Percentiles rank a stretch among this genome's conserved stretches.
phyloP scores from a whole-genome alignment of 2,113 vertebrate species.

The Heloderma charlesbogerti region DNA sequence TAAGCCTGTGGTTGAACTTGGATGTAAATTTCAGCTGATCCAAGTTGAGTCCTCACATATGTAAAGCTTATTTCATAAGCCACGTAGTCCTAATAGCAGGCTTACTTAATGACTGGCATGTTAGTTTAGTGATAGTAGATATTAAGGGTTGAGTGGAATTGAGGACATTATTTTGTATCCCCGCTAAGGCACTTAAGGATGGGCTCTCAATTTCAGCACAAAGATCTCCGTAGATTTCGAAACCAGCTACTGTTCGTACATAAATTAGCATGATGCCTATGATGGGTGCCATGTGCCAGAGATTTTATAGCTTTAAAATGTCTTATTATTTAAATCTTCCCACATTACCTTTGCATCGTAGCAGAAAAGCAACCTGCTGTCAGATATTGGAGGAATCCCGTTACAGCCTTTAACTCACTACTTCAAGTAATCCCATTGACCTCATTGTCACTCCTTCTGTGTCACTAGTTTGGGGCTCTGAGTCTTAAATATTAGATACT shows the following conservation, averaged over 20 bases:
- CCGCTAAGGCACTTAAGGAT: neutral
- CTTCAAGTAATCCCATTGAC: conserved; percentile 1
- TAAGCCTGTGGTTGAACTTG: neutral
- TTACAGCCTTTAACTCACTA: neutral
- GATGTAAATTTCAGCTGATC: neutral
- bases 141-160: neutral
- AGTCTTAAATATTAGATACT: neutral
- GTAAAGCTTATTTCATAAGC: accelerated
- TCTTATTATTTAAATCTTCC: neutral
- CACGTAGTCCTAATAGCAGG: neutral
- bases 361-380: neutral
- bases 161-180: neutral
- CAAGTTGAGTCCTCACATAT: neutral
- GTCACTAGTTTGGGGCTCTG: neutral
- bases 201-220: neutral
- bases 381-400: neutral
- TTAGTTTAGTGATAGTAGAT: neutral
- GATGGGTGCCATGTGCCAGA: neutral
- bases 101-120: neutral
- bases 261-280: neutral
- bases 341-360: neutral
- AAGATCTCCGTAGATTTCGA: neutral
- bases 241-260: neutral
- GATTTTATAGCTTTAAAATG: neutral
- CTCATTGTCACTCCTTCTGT: neutral